Evolutionary conservation across 2,888 invertebrate species (phyloP).

Genomic region (Neoascia interrupta): DNA sequence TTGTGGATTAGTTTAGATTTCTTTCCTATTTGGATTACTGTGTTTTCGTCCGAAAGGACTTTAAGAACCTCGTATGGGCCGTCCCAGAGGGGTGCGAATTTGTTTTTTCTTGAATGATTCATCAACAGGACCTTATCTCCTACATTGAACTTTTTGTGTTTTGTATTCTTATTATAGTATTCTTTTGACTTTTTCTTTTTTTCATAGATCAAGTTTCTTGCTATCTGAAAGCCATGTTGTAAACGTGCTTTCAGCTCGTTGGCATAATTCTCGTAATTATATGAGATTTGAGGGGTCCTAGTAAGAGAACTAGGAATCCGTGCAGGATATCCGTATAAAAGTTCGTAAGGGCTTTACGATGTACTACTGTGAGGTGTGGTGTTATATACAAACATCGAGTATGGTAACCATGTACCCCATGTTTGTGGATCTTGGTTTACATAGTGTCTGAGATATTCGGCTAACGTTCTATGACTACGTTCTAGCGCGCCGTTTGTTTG

Average conservation of each 20-base stretch:
- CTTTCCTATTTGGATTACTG: not conserved
- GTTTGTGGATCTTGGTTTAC: not conserved
- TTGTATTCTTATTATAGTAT: not conserved
- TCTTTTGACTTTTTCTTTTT: not conserved
- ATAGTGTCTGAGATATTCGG: not conserved
- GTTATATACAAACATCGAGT: not conserved
- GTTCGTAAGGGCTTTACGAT: not conserved
- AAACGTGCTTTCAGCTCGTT: constrained; percentile 1
- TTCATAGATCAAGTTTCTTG: not conserved
- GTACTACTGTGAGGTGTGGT: constrained; percentile 3
- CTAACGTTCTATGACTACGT: not conserved
- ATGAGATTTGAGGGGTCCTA: not conserved
- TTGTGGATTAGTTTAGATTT: not conserved
- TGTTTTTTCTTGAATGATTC: constrained; percentile 1
- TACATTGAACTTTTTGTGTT: not conserved
- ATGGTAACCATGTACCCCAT: not conserved
- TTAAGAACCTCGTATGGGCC: constrained; percentile 5
- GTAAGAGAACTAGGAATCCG: not conserved
- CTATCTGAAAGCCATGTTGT: not conserved
- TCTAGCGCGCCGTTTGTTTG: constrained; percentile 1
- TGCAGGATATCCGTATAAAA: not conserved
- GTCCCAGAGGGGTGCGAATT: constrained; percentile 1
- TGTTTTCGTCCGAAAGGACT: not conserved
- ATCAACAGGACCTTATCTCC: not conserved
- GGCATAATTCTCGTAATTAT: not conserved